Conservation (phyloP, 1,140 invertebrate genomes). For the Microplitis mediator region DNA sequence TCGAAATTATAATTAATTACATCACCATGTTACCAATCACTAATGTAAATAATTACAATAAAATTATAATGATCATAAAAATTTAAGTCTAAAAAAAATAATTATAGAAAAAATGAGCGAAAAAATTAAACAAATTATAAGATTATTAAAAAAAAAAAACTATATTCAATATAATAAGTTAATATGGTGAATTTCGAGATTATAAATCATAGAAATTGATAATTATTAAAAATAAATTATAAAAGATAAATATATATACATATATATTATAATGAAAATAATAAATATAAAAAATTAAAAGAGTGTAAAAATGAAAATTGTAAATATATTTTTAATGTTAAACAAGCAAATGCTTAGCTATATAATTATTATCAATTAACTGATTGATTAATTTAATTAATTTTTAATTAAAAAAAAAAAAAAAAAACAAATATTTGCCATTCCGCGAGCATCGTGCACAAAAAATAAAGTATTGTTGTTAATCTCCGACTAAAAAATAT, state of each 20-base stretch:
- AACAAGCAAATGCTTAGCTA: not conserved
- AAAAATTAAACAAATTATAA: not conserved
- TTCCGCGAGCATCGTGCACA: constrained; percentile 4
- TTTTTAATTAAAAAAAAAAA: too few relatives aligned
- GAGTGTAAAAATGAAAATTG: constrained; percentile 7
- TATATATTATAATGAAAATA: too few relatives aligned
- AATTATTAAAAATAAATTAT: too few relatives aligned
- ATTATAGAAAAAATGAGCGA: not conserved
- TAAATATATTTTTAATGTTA: constrained; percentile 19
- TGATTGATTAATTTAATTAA: not conserved
- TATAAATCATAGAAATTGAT: too few relatives aligned
- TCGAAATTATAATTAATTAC: too few relatives aligned
- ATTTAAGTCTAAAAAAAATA: not conserved
- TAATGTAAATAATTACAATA: not conserved
- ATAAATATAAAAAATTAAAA: too few relatives aligned
- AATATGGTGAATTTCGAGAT: too few relatives aligned
- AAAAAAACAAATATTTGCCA: not conserved
- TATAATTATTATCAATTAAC: not conserved
- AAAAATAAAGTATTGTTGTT: not conserved
- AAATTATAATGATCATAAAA: not conserved
- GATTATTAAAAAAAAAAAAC: not conserved
- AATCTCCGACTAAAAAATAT: not conserved
- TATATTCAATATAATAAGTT: not conserved
- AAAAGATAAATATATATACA: too few relatives aligned
- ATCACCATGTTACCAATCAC: too few relatives aligned